Evolutionary conservation across 2,797 vertebrate genomes (phyloP).

Genomic region (Austrolebias charrua): DNA sequence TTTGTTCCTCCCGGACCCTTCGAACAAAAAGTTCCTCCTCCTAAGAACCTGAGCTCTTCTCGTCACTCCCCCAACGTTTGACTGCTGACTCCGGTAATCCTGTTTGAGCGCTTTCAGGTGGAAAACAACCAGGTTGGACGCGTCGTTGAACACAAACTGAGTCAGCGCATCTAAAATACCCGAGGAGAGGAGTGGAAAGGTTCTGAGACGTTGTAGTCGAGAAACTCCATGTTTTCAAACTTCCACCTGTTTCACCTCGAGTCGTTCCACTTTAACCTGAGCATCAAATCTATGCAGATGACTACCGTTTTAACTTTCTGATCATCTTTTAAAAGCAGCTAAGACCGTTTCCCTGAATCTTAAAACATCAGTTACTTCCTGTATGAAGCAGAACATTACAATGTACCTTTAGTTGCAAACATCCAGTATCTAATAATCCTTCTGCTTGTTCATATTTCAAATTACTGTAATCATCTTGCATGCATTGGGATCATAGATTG

Average conservation of each 20-base stretch:
- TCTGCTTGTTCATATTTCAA: not conserved
- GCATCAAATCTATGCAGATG: constrained; percentile 19
- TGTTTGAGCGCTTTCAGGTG: constrained; percentile 13
- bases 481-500: not conserved
- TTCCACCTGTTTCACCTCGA: not conserved
- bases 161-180: no score
- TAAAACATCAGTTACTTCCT: no score
- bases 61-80: not conserved
- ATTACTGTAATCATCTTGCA: not conserved
- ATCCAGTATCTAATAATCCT: not conserved
- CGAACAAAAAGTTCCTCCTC: not conserved
- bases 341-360: not conserved
- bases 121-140: not conserved
- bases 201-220: no score
- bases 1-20: no score
- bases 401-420: not conserved
- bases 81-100: constrained; percentile 39
- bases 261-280: constrained; percentile 45
- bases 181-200: no score
- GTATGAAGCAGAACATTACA: no score
- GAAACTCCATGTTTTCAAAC: not conserved
- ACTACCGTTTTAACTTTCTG: constrained; percentile 3
- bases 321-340: not conserved
- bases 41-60: not conserved
- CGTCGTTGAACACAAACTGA: no score